A percentile compares a stretch with the other conserved stretches of the same genome.
phyloP scores from a whole-genome alignment of 1,140 invertebrate genomes.

The Musca vetustissima region DNA sequence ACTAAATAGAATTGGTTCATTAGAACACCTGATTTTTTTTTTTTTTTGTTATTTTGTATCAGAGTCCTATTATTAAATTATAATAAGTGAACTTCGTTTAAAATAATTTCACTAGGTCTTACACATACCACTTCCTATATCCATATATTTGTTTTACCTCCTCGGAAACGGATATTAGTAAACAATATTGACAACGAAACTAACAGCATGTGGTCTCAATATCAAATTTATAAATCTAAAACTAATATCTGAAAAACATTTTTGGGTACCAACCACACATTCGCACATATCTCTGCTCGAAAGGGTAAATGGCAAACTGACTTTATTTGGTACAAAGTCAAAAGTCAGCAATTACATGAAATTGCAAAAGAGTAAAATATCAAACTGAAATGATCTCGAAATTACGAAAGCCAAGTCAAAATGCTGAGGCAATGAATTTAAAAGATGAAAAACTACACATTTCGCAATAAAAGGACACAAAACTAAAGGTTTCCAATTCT shows the following conservation, averaged over 20 bases:
- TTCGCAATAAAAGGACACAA: too few species aligned
- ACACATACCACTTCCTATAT: too few species aligned
- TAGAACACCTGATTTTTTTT: too few species aligned
- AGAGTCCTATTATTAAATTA: too few species aligned
- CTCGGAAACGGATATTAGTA: slow-evolving; percentile 16
- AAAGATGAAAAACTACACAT: not conserved
- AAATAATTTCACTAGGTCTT: too few species aligned
- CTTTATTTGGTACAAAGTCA: slow-evolving; percentile 8
- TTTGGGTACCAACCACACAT: not conserved
- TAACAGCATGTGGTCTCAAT: slow-evolving; percentile 25
- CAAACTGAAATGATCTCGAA: not conserved
- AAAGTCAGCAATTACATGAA: slow-evolving; percentile 23
- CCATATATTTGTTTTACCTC: too few species aligned
- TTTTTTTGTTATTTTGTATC: too few species aligned
- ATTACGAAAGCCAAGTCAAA: not conserved
- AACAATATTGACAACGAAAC: not conserved
- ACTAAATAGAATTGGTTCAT: too few species aligned
- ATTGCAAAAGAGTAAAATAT: not conserved
- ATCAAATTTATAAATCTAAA: slow-evolving; percentile 20
- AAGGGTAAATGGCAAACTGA: not conserved
- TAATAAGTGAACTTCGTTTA: too few species aligned
- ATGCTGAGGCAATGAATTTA: slow-evolving; percentile 16
- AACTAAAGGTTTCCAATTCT: slow-evolving; percentile 1
- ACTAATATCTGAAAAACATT: slow-evolving; percentile 15
- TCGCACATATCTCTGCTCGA: not conserved